Evolutionary conservation across 2,888 invertebrate species (phyloP), one percentile per base, ranked within the genome.

Genomic region (Tachina fera): DNA sequence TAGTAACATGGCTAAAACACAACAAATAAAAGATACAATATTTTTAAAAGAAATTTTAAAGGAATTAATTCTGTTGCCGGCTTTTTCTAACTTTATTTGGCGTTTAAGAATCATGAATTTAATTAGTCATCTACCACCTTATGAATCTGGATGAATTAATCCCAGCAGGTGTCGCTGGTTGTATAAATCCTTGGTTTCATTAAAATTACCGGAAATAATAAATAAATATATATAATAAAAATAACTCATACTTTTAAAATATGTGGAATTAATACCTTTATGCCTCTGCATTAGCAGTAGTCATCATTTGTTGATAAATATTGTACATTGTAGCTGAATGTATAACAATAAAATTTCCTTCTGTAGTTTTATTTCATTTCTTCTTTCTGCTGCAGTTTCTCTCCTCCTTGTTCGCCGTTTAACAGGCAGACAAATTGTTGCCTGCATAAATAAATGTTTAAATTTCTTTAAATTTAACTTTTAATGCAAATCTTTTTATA

Each of bases 361-460:
- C 31, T 72, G 79, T 39, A 53, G 65, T 13, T 56, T 51, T 19
- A 16, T 8, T 61, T 31, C 22, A 75, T 58, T 84, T 22, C 71
- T 82, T 76, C 43, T 72, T 67, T 65, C 74, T 71, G 61, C 45
- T 72, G 16, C 53, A 47, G 31, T n/a, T 39, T 58, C 47, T 41
- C 31, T 43, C n/a, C 39, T 41, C 14, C 14, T 9, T 6, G 6
- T 43, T 9, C 22, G 11, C 9, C 45, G 45, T 61, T 60, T 72
- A 51, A 60, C 72, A 72, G 70, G 60, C 65, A 76, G 83, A 83
- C 86, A 86, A 83, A 86, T 83, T 86, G 83, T 56, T 72, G 6
- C 77, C 22, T 56, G 76, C 71, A 71, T 82, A 76, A 86, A 86
- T 72, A 86, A 83, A 83, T 79, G 75, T 86, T 79, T 45, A 65